Evolutionary conservation across 2,113 vertebrate species (phyloP).

Genomic region (Beaufortia kweichowensis): DNA sequence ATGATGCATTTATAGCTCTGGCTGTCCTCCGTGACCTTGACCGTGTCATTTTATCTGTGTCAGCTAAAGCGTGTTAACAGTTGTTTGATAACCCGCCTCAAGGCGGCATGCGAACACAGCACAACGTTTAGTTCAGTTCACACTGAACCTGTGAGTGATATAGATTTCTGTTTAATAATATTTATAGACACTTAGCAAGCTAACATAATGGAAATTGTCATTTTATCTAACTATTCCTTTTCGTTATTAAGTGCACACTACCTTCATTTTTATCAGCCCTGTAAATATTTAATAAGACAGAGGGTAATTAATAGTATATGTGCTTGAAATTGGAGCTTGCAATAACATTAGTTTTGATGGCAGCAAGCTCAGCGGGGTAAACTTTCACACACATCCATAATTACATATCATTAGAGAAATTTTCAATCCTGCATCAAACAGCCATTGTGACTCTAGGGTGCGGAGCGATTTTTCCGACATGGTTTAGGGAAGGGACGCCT

Average conservation of each 20-base stretch:
- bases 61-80: constrained; percentile 8
- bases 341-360: neutral
- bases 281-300: constrained; percentile 24
- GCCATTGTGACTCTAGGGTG: neutral
- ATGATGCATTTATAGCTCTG: neutral
- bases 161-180: neutral
- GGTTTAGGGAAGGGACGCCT: neutral
- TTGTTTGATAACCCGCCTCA: constrained; percentile 33
- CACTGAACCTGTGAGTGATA: neutral
- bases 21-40: constrained; percentile 27
- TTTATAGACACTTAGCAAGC: constrained; percentile 20
- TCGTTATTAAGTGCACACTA: constrained; percentile 6
- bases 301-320: constrained; percentile 33
- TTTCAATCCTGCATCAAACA: constrained; percentile 8
- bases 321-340: constrained; percentile 9
- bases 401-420: constrained; percentile 30
- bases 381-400: constrained; percentile 17
- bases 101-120: constrained; percentile 22
- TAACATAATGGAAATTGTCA: neutral
- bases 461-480: neutral
- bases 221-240: constrained; percentile 7
- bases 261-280: constrained; percentile 1
- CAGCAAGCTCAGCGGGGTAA: neutral
- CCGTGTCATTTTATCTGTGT: constrained; percentile 8
- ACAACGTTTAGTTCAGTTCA: neutral